Evolutionary conservation across 2,888 invertebrate genomes (phyloP), one percentile per base, ranked within the genome.

Genomic region (Zhengitettix transpicula): DNA sequence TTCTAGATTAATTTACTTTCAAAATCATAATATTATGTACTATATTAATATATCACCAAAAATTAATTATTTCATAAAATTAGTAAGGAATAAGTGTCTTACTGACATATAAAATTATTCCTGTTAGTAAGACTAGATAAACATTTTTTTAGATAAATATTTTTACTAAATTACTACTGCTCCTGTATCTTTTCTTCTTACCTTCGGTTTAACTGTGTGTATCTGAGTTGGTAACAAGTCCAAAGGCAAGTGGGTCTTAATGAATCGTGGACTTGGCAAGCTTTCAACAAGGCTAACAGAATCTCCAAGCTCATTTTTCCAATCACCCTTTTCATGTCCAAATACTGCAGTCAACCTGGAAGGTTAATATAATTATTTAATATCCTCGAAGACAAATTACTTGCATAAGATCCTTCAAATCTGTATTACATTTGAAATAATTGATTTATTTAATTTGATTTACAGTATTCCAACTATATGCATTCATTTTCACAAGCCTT

Each of bases 211-310:
- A 12, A 82, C 77, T 53, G 74, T 73, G 5, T 80, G 77, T 55
- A 86, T 75, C 61, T 80, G 75, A 40, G 71, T 70, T 0, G 90
- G 89, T 62, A 89, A 72, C 56, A 89, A 73, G 58, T 82, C 81
- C 77, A 81, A 81, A 1, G 87, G 85, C 57, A 90, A 73, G 67
- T 89, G 89, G 41, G 83, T 83, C 66, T 88, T 85, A 58, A 87
- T 80, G 70, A 83, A 88, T 64, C 89, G 78, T 1, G 87, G 87
- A 63, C 81, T 78, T n/a, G 82, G 75, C 66, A 83, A 75, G 63
- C 82, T 78, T 63, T 81, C 80, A 17, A 88, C 83, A 64, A 80
- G 78, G 63, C 86, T 83, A 10, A 90, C 84, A 0, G 88, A 87
- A 55, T 87, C 83, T 0, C 85, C 85, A 63, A 85, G 64, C 47